Evolutionary conservation across 92 coral and sea anemone genomes (phyloP), one percentile per base, ranked within the genome.

Genomic region (Plumapathes pennacea): DNA sequence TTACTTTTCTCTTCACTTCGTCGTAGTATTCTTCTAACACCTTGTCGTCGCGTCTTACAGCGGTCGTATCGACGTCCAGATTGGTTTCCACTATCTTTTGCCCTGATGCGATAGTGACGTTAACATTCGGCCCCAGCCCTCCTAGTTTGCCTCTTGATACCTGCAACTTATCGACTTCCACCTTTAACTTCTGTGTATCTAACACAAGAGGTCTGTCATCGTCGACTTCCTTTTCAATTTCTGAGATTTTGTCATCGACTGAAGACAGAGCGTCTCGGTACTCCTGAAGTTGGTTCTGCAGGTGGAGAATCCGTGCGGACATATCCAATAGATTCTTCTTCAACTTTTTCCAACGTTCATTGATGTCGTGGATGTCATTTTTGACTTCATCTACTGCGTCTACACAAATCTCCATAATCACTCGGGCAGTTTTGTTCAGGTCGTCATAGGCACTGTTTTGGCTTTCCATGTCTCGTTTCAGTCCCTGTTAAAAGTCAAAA

Each of bases 351-450:
- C 89, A 94, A 21, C 90, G 88, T 5, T 64, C 62, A 64, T 84
- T 75, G 67, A 89, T 64, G 49, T 67, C 69, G 54, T 72, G 60
- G 53, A 85, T 83, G 26, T 89, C 91, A 24, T 82, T 95, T 60
- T 89, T 89, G 32, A 94, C 74, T 9, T 71, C 85, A 15, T 82
- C 77, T 21, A 85, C 83, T 54, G 81, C 96, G 19, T 82, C 99
- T 25, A 76, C 68, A 60, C 99, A 94, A 62, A 84, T 71, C 43
- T 48, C 75, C 8, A 82, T 59, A 45, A 94, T 76, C 31, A 60
- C 69, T 26, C 71, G 72, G 2, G 94, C 84, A 21, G 86, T 74
- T 37, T 69, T 71, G 69, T 81, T 75, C 26, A 94, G 83, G 0
- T 79, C 65, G 21, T 63, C 56, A 42, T 84, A 83, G 0, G 73